Percentiles rank a stretch among this genome's conserved stretches.
These are phyloP conservation scores for Lasioglossum leucozonium DNA, from an alignment of 2,888 invertebrate species.

Conservation along the genomic window DNA sequence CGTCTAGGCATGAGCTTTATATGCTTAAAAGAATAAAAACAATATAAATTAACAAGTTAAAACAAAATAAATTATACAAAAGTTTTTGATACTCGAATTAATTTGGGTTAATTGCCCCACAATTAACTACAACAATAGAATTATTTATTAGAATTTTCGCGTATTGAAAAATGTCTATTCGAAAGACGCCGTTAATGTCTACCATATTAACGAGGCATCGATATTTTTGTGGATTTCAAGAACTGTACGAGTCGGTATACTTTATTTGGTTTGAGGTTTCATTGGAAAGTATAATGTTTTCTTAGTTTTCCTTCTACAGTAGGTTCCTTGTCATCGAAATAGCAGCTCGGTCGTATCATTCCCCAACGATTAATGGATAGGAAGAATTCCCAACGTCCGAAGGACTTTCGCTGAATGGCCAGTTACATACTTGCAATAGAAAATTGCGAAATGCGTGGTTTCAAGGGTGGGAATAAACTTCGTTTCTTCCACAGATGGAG, in stretches of 20 bases:
- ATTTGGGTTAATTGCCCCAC: too few relatives aligned
- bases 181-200: background rate
- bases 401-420: constrained; percentile 52
- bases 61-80: too few relatives aligned
- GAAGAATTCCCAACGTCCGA: constrained; percentile 53
- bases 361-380: constrained; percentile 33
- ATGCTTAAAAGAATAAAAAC: too few relatives aligned
- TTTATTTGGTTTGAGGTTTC: background rate
- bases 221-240: background rate
- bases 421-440: constrained; percentile 55
- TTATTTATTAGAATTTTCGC: background rate
- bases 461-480: constrained; percentile 64
- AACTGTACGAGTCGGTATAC: background rate
- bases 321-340: constrained; percentile 20
- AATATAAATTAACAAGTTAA: too few relatives aligned
- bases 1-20: too few relatives aligned
- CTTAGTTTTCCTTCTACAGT: background rate
- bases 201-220: background rate
- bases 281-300: background rate
- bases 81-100: too few relatives aligned
- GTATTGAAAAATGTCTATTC: background rate
- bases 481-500: constrained; percentile 32
- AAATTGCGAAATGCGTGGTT: constrained; percentile 54
- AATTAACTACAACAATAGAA: too few relatives aligned
- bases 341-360: constrained; percentile 35